These are phyloP conservation scores for Sitta europaea DNA, from an alignment of 2,113 vertebrate species.

Conservation along the genomic window DNA sequence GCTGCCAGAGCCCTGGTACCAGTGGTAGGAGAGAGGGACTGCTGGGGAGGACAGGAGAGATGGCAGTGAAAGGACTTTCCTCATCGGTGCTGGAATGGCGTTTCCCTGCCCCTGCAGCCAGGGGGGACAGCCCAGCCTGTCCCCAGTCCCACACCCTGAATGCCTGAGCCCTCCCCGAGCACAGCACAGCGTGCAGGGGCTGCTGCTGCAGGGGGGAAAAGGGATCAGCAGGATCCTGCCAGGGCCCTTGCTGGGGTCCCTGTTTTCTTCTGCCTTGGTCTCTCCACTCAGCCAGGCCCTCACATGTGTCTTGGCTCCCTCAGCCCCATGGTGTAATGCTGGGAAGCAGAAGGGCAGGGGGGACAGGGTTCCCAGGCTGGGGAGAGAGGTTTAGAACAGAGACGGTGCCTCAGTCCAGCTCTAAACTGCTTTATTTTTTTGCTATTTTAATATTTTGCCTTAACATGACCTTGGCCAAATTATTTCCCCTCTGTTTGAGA, in stretches of 20 bases:
- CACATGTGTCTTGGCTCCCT: fast-evolving
- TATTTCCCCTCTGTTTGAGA: constrained; percentile 37
- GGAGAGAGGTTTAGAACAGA: background rate
- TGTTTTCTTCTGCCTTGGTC: background rate
- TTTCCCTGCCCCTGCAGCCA: background rate
- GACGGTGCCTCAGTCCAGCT: background rate
- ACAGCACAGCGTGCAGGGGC: fast-evolving
- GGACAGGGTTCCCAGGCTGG: background rate
- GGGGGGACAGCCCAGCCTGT: background rate
- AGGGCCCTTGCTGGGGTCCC: fast-evolving
- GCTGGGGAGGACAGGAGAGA: background rate
- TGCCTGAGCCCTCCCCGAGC: fast-evolving
- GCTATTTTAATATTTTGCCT: constrained; percentile 8
- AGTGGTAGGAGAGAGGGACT: fast-evolving
- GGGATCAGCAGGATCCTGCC: background rate
- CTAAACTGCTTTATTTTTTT: background rate
- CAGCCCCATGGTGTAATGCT: background rate
- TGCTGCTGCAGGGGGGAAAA: background rate
- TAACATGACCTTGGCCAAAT: constrained; percentile 34
- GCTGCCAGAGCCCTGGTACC: background rate
- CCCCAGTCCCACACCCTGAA: fast-evolving
- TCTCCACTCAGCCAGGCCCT: background rate
- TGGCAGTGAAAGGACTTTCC: background rate
- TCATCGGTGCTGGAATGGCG: fast-evolving
- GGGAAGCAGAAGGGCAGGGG: background rate